Percentiles rank a stretch among this genome's conserved stretches.
These are phyloP conservation scores for Parauchenoglanis punctatus DNA, from an alignment of 2,797 vertebrate species.

Conservation along the genomic window DNA sequence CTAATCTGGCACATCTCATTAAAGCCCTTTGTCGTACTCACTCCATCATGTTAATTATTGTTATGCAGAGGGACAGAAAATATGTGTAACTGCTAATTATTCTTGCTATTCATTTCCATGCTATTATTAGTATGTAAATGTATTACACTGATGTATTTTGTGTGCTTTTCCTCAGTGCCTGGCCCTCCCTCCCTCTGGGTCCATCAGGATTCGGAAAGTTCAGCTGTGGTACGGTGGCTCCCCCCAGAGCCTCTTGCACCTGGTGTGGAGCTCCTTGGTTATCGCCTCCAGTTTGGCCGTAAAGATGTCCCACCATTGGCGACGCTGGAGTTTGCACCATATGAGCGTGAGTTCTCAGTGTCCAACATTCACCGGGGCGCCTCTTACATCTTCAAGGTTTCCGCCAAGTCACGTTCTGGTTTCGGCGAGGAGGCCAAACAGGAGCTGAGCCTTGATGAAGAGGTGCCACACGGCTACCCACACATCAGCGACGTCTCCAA, in stretches of 20 bases:
- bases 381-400: slow-evolving; percentile 91
- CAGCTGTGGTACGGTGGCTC: slow-evolving; percentile 88
- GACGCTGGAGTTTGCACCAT: slow-evolving; percentile 86
- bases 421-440: slow-evolving; percentile 87
- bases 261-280: slow-evolving; percentile 87
- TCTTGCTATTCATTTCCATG: slow-evolving; percentile 11
- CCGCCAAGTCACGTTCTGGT: slow-evolving; percentile 88
- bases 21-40: neutral
- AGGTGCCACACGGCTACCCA: slow-evolving; percentile 88
- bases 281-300: slow-evolving; percentile 92
- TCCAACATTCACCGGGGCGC: slow-evolving; percentile 88
- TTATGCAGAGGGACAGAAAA: neutral
- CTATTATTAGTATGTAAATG: slow-evolving; percentile 13
- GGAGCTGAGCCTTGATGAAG: slow-evolving; percentile 86
- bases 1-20: neutral
- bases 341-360: slow-evolving; percentile 82
- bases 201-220: slow-evolving; percentile 84
- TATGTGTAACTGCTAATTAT: slow-evolving; percentile 2
- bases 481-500: slow-evolving; percentile 86
- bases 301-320: slow-evolving; percentile 84
- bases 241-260: slow-evolving; percentile 74
- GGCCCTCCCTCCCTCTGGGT: slow-evolving; percentile 89
- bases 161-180: slow-evolving; percentile 78
- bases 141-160: slow-evolving; percentile 1
- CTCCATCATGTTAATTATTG: slow-evolving; percentile 9